These are phyloP conservation scores for Metacarcinus magister DNA, from an alignment of 2,888 invertebrate species.

Conservation along the genomic window DNA sequence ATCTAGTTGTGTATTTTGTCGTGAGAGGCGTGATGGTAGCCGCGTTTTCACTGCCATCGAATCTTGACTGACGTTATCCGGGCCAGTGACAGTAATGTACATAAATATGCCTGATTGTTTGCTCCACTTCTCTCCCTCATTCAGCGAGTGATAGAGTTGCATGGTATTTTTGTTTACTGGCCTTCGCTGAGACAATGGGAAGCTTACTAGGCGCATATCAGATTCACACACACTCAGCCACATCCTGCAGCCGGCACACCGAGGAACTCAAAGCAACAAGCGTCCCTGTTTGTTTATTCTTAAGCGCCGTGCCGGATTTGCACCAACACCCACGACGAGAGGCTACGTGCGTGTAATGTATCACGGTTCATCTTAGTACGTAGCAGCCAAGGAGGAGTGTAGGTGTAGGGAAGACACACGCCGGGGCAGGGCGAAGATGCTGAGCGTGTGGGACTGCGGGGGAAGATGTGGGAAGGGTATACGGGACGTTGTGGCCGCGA, in stretches of 20 bases:
- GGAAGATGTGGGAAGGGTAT: background rate
- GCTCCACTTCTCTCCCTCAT: background rate
- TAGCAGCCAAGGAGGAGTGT: background rate
- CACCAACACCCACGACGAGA: conserved; percentile 38
- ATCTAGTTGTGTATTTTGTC: conserved; percentile 20
- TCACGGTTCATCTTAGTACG: background rate
- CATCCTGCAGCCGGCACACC: conserved; percentile 43
- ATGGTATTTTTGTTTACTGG: conserved; percentile 10
- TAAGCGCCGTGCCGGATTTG: conserved; percentile 41
- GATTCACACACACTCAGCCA: conserved; percentile 21
- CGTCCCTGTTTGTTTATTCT: conserved; percentile 32
- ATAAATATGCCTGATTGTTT: conserved; percentile 36
- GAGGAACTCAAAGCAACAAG: conserved; percentile 11
- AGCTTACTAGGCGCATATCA: conserved; percentile 27
- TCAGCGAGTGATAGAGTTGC: conserved; percentile 33
- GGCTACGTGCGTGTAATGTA: conserved; percentile 35
- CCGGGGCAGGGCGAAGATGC: too few species aligned
- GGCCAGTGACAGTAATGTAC: background rate
- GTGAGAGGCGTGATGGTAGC: background rate
- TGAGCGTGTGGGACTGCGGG: background rate
- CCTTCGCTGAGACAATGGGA: conserved; percentile 44
- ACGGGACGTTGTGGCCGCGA: background rate
- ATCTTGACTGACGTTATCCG: conserved; percentile 30
- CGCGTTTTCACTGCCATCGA: background rate
- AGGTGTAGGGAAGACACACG: background rate